Evolutionary conservation across 2,797 vertebrate species (phyloP).

Genomic region (Sternarchorhynchus goeldii): DNA sequence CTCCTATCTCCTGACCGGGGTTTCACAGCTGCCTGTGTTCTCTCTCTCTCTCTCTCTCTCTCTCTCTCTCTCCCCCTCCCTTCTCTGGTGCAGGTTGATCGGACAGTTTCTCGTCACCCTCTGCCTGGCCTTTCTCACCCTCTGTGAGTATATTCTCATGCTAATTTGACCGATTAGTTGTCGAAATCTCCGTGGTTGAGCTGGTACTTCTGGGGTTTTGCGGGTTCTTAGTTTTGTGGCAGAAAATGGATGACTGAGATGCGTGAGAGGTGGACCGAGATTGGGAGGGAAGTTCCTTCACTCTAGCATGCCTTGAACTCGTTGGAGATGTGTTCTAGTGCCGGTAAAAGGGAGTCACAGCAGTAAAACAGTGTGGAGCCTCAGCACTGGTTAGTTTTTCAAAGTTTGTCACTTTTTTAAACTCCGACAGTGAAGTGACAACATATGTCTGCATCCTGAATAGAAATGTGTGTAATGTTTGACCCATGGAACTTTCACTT

Average conservation of each 20-base stretch:
- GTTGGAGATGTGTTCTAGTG: slow-evolving; percentile 38
- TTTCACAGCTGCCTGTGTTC: slow-evolving; percentile 59
- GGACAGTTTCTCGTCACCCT: slow-evolving; percentile 58
- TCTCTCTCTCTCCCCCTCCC: slow-evolving; percentile 30
- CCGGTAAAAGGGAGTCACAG: background rate
- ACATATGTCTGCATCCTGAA: background rate
- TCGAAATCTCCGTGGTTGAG: slow-evolving; percentile 39
- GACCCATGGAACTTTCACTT: background rate
- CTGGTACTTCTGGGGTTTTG: slow-evolving; percentile 45
- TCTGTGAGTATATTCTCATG: slow-evolving; percentile 65
- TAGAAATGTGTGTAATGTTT: background rate
- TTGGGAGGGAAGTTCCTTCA: slow-evolving; percentile 11
- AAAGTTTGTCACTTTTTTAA: background rate
- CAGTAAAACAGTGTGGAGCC: background rate
- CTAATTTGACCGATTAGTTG: slow-evolving; percentile 56
- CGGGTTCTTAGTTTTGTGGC: slow-evolving; percentile 41
- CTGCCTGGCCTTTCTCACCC: slow-evolving; percentile 57
- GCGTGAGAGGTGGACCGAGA: slow-evolving; percentile 27
- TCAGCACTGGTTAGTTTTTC: background rate
- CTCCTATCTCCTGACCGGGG: slow-evolving; percentile 57
- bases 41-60: slow-evolving; percentile 29
- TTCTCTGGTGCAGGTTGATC: slow-evolving; percentile 59
- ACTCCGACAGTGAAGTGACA: background rate
- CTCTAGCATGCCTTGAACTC: slow-evolving; percentile 29
- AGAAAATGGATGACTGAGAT: slow-evolving; percentile 39